Percentiles rank a stretch among this genome's conserved stretches.
Evolutionary conservation across 2,797 vertebrate genomes (phyloP).

Genomic region (Gymnocypris eckloni): DNA sequence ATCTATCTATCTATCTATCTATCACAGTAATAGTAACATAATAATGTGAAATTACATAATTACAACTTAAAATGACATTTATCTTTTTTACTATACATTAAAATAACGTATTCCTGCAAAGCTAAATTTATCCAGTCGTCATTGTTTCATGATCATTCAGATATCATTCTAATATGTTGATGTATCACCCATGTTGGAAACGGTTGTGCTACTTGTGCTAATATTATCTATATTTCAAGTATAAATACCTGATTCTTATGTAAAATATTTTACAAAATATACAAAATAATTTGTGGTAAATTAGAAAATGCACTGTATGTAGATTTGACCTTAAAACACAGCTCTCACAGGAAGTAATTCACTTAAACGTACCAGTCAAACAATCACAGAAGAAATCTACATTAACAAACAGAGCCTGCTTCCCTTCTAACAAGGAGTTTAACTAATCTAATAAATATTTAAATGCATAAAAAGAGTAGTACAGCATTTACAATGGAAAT

Average conservation of each 20-base stretch:
- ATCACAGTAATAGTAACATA: too few relatives aligned
- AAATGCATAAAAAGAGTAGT: constrained; percentile 53
- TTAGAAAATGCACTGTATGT: not conserved
- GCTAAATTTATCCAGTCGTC: too few relatives aligned
- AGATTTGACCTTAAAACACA: not conserved
- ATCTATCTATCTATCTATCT: too few relatives aligned
- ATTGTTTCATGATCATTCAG: too few relatives aligned
- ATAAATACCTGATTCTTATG: not conserved
- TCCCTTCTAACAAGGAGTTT: constrained; percentile 38
- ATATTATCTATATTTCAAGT: not conserved
- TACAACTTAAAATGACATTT: not conserved
- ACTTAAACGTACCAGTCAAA: not conserved
- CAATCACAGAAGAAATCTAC: constrained; percentile 6
- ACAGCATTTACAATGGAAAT: constrained; percentile 61
- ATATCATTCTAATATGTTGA: too few relatives aligned
- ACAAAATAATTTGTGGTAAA: not conserved
- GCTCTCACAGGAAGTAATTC: not conserved
- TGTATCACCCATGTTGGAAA: not conserved
- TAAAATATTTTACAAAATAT: not conserved
- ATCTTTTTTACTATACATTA: too few relatives aligned
- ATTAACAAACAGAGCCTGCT: constrained; percentile 51
- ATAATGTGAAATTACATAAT: not conserved
- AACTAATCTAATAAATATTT: constrained; percentile 61
- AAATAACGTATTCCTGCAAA: too few relatives aligned
- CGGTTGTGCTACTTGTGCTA: too few relatives aligned